Evolutionary conservation across 2,113 vertebrate genomes (phyloP), one percentile per base, ranked within the genome.

Genomic region (Scartelaos histophorus): DNA sequence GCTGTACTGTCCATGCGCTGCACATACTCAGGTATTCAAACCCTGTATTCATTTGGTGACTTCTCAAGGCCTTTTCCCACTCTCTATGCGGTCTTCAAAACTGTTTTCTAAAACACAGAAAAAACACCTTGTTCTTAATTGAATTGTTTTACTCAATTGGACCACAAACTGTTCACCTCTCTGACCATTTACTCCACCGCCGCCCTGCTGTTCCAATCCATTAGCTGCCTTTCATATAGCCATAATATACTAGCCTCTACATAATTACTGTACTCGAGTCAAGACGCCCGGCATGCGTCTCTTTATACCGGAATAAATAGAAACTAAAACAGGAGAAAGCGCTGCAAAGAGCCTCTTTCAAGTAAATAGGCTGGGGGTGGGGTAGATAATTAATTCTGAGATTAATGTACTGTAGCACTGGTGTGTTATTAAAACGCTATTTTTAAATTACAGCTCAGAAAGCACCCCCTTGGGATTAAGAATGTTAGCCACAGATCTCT

Each of bases 371-470:
- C 85, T 85, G 88, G 91, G 91, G 92, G 90, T 87, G 88, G 92
- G 91, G 89, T 85, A 82, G 85, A 90, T 92, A 91, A 91, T 93
- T 92, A 92, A 93, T 93, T 92, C 92, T 90, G 91, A 92, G 92
- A 93, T 93, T 92, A 93, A 93, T 93, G 91, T 92, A 89, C 89
- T 91, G 91, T 92, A 89, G 91, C 89, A 87, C 85, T 92, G 88
- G 92, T 92, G 90, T 92, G 90, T 94, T 93, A 92, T 94, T 93
- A 93, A 94, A 92, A 91, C 86, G 88, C 92, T 93, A 92, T 93
- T 94, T 94, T 93, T 92, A 93, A 94, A 93, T 94, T 92, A 92
- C 92, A 92, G 90, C 90, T 93, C 89, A 89, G 88, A 92, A 92
- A 93, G 90, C 87, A 90, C 86, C 88, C 92, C 91, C 89, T 90